A percentile compares a stretch with the other conserved stretches of the same genome.
These are phyloP conservation scores for Drosophila percnosoma DNA, from an alignment of 2,888 invertebrate genomes.

Conservation along the genomic window DNA sequence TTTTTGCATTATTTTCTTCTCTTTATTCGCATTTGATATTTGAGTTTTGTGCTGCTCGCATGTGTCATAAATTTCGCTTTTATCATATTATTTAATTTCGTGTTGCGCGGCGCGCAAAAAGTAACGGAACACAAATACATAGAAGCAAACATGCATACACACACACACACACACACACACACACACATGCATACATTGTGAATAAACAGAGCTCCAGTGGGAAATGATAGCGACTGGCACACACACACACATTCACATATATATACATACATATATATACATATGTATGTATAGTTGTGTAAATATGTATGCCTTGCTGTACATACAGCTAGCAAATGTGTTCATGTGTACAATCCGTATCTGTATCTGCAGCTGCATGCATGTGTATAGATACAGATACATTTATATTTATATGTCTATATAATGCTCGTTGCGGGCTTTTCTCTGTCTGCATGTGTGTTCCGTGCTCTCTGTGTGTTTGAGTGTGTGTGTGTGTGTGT, in stretches of 20 bases:
- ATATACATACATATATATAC: background rate
- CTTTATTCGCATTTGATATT: slow-evolving; percentile 20
- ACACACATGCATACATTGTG: slow-evolving; percentile 16
- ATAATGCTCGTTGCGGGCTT: slow-evolving; percentile 47
- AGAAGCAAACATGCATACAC: background rate
- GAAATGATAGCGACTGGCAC: slow-evolving; percentile 66
- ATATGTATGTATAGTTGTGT: background rate
- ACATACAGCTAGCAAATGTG: slow-evolving; percentile 29
- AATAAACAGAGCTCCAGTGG: slow-evolving; percentile 73
- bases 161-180: background rate
- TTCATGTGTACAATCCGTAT: slow-evolving; percentile 29
- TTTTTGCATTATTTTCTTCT: slow-evolving; percentile 7
- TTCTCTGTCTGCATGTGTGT: slow-evolving; percentile 41
- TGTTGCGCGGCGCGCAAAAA: slow-evolving; percentile 55
- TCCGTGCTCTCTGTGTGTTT: slow-evolving; percentile 24
- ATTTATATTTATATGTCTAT: slow-evolving; percentile 39
- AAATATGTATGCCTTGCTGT: background rate
- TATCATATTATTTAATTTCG: slow-evolving; percentile 77
- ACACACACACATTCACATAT: slow-evolving; percentile 6
- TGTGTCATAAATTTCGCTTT: slow-evolving; percentile 77
- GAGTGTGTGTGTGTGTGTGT: slow-evolving; percentile 34
- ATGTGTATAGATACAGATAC: slow-evolving; percentile 5
- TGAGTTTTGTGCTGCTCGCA: slow-evolving; percentile 47
- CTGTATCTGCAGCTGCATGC: slow-evolving; percentile 11
- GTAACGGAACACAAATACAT: slow-evolving; percentile 47